phyloP scores from a whole-genome alignment of 1,140 invertebrate species.

The Drosophila arawakana region DNA sequence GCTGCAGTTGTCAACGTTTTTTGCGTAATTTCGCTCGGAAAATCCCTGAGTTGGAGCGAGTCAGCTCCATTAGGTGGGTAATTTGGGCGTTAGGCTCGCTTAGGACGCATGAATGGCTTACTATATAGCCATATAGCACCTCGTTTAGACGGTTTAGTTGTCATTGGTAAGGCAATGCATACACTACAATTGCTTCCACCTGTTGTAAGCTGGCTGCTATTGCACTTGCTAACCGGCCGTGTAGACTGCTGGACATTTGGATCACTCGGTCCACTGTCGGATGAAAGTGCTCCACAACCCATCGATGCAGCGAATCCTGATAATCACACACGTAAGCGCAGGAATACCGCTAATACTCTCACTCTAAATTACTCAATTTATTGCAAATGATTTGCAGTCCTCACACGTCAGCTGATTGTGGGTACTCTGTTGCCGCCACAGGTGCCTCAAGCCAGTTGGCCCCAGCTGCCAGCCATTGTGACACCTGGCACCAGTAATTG shows the following conservation, averaged over 20 bases:
- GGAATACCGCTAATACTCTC: neutral
- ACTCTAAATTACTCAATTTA: neutral
- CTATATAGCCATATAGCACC: conserved; percentile 63
- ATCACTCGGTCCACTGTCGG: conserved; percentile 16
- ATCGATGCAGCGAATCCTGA: conserved; percentile 52
- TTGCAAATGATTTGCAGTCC: conserved; percentile 32
- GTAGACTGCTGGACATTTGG: conserved; percentile 53
- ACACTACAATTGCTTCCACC: conserved; percentile 21
- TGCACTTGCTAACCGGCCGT: conserved; percentile 27
- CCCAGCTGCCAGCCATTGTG: conserved; percentile 40
- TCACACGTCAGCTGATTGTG: conserved; percentile 73
- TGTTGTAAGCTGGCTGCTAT: conserved; percentile 37
- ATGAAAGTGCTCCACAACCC: conserved; percentile 44
- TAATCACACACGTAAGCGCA: conserved; percentile 64
- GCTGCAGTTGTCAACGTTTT: conserved; percentile 22
- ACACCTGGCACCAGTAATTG: conserved; percentile 65
- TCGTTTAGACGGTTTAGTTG: conserved; percentile 53
- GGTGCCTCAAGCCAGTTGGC: conserved; percentile 44
- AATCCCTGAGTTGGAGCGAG: conserved; percentile 57
- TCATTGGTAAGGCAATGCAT: conserved; percentile 50
- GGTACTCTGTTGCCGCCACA: conserved; percentile 62
- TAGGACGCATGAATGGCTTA: conserved; percentile 16
- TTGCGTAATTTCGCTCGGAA: conserved; percentile 52
- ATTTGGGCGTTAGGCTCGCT: conserved; percentile 45
- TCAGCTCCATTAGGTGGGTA: conserved; percentile 41